A percentile compares a stretch with the other conserved stretches of the same genome.
These are phyloP conservation scores for Calameuta idolon DNA, from an alignment of 2,888 invertebrate genomes.

Conservation along the genomic window DNA sequence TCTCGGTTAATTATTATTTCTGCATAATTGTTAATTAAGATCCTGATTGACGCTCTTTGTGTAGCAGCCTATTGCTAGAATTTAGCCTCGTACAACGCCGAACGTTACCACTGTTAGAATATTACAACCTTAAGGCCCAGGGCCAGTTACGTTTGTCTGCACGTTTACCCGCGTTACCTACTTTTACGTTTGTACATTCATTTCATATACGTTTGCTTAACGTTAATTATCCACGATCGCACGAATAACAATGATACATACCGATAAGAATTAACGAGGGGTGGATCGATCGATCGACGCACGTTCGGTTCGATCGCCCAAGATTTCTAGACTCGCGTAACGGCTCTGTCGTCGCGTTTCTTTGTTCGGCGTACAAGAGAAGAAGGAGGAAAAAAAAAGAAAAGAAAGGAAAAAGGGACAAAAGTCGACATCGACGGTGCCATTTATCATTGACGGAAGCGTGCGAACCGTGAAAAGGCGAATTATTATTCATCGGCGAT, in stretches of 20 bases:
- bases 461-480: slow-evolving; percentile 7
- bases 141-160: background rate
- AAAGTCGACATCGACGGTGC: background rate
- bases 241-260: background rate
- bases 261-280: background rate
- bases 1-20: background rate
- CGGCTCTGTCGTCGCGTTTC: background rate
- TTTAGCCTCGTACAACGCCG: background rate
- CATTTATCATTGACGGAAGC: slow-evolving; percentile 10
- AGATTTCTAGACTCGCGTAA: background rate
- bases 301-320: background rate
- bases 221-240: background rate
- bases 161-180: background rate
- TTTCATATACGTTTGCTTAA: background rate
- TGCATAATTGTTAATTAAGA: slow-evolving; percentile 2
- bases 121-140: background rate
- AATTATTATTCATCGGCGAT: slow-evolving; percentile 5
- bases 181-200: background rate
- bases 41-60: slow-evolving; percentile 9
- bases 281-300: background rate
- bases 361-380: background rate
- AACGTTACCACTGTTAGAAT: background rate
- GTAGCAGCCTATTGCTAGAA: background rate
- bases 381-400: background rate
- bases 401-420: background rate